Base-by-base conservation (phyloP, 2,113 vertebrate genomes). In the Phocoena phocoena region DNA sequence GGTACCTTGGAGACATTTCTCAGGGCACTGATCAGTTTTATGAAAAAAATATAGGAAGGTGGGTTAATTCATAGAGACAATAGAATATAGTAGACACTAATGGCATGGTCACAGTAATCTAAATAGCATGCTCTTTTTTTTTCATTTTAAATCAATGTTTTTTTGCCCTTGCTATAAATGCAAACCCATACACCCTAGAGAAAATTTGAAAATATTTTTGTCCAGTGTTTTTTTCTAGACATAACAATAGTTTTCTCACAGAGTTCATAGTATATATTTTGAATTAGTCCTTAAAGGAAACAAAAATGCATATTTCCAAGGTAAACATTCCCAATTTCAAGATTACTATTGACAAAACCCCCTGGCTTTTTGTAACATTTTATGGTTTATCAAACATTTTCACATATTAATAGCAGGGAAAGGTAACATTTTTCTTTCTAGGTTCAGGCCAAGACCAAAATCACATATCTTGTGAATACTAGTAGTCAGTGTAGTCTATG, bases 321-420 rank as follows among this genome's bases (percentile, higher is more conserved):
- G 12, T 65, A 76, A 97, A 77, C 1, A 85, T 81, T 93, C 21
- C 58, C 41, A 62, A 36, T 68, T 82, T 77, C 23, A 74, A 92
- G 28, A 50, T 93, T 71, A 81, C 53, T 25, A n/a, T 70, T 81
- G 62, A 89, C 12, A 81, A 53, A 6, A 4, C 2, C 9, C 1
- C 5, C 20, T 41, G n/a, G 60, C 4, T 55, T 95, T 70, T 84
- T 79, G 25, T 33, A 80, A 3, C 8, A 33, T 65, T 89, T 80
- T 83, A 41, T 89, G 31, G 31, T 70, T 83, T 96, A 80, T 79
- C 67, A 84, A 67, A 82, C 25, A 63, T 88, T 86, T 95, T 84
- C 15, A 89, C 63, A 73, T 70, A 65, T 74, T 79, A 58, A 18
- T 67, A 70, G 1, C 33, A 92, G 53, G 28, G 20, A 80, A 92